These are phyloP conservation scores for Opisthograptis luteolata DNA, from an alignment of 2,888 invertebrate species.

Conservation along the genomic window DNA sequence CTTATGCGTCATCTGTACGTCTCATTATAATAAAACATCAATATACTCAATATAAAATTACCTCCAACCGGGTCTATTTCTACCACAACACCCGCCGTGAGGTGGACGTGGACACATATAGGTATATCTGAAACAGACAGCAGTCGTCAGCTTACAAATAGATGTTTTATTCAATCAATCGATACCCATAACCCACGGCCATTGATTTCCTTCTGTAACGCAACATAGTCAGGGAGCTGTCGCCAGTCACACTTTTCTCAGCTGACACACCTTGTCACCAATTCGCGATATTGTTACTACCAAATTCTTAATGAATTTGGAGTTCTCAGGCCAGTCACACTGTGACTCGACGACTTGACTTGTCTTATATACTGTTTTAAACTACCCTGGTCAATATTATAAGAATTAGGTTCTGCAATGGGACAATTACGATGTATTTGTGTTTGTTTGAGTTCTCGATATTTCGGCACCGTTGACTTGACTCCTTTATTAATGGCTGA, in stretches of 20 bases:
- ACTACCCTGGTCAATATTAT: no score
- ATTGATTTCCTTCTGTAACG: constrained; percentile 27
- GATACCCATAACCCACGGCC: constrained; percentile 32
- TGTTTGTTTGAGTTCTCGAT: no score
- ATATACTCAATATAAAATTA: background rate
- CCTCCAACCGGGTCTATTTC: constrained; percentile 4
- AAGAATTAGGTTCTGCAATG: no score
- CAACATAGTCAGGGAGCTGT: constrained; percentile 3
- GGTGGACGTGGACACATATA: background rate
- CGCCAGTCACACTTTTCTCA: background rate
- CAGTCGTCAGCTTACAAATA: constrained; percentile 16
- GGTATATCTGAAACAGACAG: background rate
- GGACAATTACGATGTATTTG: no score
- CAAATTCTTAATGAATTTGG: no score
- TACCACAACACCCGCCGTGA: background rate
- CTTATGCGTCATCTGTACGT: background rate
- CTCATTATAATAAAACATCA: no score
- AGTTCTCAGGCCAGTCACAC: no score
- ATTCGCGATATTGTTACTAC: background rate
- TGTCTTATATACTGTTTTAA: no score
- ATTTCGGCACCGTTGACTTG: no score
- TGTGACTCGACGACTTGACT: no score
- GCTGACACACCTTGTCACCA: no score
- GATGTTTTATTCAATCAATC: constrained; percentile 46
- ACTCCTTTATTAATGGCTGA: no score